A percentile compares a stretch with the other conserved stretches of the same genome.
Conservation (phyloP, 2,888 invertebrate species). For the Cosmopolites sordidus region DNA sequence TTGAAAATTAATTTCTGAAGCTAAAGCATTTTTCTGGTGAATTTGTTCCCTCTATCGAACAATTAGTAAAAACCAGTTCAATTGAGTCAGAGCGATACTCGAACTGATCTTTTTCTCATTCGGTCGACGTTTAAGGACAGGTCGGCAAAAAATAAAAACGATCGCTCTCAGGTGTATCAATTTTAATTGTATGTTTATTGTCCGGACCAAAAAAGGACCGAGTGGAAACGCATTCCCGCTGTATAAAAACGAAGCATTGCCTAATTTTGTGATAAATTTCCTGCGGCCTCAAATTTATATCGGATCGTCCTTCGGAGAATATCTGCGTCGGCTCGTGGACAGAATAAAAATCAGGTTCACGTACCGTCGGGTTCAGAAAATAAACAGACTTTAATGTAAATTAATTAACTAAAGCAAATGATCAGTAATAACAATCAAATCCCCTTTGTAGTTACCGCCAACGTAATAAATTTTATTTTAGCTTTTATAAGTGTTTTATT, state of each 20-base stretch:
- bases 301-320: slow-evolving; percentile 19
- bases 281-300: slow-evolving; percentile 23
- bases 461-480: too few species aligned
- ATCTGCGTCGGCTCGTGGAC: slow-evolving; percentile 6
- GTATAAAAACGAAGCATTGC: slow-evolving; percentile 12
- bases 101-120: not conserved
- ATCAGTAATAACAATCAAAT: too few species aligned
- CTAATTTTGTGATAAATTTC: slow-evolving; percentile 27
- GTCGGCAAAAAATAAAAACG: not conserved
- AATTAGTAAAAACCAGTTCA: too few species aligned
- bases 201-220: slow-evolving; percentile 16
- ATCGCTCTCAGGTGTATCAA: slow-evolving; percentile 10
- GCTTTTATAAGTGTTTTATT: too few species aligned
- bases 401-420: too few species aligned
- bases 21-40: too few species aligned
- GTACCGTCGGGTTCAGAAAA: too few species aligned
- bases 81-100: too few species aligned
- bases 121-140: not conserved
- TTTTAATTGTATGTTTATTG: slow-evolving; percentile 22
- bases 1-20: too few species aligned
- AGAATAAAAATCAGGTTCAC: not conserved
- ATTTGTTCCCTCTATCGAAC: too few species aligned
- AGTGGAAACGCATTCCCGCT: slow-evolving; percentile 5
- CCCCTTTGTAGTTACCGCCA: too few species aligned
- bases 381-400: too few species aligned